A percentile compares a stretch with the other conserved stretches of the same genome.
phyloP scores from a whole-genome alignment of 1,140 invertebrate genomes.

The Theocolax elegans region DNA sequence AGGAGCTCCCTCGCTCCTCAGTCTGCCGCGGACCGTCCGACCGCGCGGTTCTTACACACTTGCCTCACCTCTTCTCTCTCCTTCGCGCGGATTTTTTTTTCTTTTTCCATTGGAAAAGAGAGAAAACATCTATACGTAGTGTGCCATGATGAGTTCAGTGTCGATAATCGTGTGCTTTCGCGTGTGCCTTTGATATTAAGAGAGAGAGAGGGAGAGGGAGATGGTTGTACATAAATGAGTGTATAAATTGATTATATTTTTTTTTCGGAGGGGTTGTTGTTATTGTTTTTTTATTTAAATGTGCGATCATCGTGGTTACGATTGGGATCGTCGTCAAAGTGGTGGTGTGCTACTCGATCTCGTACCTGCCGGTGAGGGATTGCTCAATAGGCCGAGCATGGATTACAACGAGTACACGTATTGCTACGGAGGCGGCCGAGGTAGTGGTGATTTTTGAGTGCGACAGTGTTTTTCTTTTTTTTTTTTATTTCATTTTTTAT shows the following conservation, averaged over 20 bases:
- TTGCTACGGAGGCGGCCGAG: constrained; percentile 65
- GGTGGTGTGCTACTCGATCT: too few species aligned
- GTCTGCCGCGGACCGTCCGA: constrained; percentile 61
- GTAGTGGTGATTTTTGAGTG: constrained; percentile 52
- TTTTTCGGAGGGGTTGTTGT: not conserved
- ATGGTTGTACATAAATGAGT: too few species aligned
- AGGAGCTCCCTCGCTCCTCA: constrained; percentile 46
- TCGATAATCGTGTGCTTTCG: too few species aligned
- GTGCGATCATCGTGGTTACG: constrained; percentile 28
- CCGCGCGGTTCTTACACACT: constrained; percentile 51
- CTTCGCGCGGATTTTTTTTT: too few species aligned
- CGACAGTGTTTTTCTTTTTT: too few species aligned
- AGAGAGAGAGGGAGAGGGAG: constrained; percentile 4
- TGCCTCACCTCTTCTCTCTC: not conserved
- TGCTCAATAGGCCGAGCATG: constrained; percentile 64
- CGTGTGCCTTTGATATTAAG: not conserved
- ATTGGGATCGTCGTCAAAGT: not conserved
- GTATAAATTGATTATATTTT: not conserved
- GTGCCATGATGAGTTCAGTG: too few species aligned
- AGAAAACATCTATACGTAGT: too few species aligned
- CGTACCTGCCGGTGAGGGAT: constrained; percentile 57
- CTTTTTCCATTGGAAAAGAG: too few species aligned
- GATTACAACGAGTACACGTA: constrained; percentile 68
- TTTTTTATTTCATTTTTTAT: too few species aligned
- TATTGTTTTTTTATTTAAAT: not conserved